phyloP scores from a whole-genome alignment of 2,113 vertebrate species.

The Tragelaphus imberbis region DNA sequence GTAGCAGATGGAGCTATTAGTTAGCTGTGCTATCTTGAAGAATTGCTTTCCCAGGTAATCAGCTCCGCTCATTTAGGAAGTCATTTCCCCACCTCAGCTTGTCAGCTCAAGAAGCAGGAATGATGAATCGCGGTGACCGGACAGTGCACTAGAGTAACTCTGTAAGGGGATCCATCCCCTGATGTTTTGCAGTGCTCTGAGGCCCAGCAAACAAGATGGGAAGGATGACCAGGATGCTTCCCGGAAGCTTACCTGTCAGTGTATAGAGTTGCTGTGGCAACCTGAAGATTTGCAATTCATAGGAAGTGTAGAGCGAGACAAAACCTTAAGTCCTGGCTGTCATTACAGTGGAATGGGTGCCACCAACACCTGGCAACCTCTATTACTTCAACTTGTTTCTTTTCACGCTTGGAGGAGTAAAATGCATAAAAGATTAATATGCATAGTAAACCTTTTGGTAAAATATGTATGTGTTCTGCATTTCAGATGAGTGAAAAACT shows the following conservation, averaged over 20 bases:
- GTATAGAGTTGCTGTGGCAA: constrained; percentile 76
- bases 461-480: background rate
- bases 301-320: constrained; percentile 64
- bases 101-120: constrained; percentile 79
- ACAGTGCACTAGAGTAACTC: constrained; percentile 73
- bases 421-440: constrained; percentile 57
- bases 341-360: constrained; percentile 51
- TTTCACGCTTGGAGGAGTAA: constrained; percentile 49
- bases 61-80: constrained; percentile 86
- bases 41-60: constrained; percentile 92
- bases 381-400: constrained; percentile 55
- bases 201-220: constrained; percentile 73
- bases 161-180: constrained; percentile 60
- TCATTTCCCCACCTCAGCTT: constrained; percentile 80
- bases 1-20: constrained; percentile 86
- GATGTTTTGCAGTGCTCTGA: constrained; percentile 59
- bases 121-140: constrained; percentile 81
- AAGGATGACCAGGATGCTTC: constrained; percentile 71
- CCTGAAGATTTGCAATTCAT: constrained; percentile 72
- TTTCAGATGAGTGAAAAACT: background rate
- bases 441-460: constrained; percentile 45
- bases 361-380: constrained; percentile 53
- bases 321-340: constrained; percentile 61
- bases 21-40: constrained; percentile 82
- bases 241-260: constrained; percentile 61